These are phyloP conservation scores for Campylomormyrus numenius DNA, from an alignment of 2,113 vertebrate genomes.

Conservation along the genomic window DNA sequence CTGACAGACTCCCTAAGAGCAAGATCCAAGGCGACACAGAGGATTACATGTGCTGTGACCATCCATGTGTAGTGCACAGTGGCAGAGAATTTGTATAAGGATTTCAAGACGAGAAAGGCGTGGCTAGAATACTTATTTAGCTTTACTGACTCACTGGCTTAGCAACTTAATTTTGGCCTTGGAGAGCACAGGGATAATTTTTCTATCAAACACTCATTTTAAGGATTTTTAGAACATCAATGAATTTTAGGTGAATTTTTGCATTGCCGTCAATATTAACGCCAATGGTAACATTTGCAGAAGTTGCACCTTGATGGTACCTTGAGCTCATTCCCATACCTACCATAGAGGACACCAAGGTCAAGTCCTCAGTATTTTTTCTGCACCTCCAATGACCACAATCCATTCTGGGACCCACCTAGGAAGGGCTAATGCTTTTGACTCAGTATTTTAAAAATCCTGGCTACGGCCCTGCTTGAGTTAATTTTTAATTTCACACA, in stretches of 20 bases:
- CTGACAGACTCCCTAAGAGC: background rate
- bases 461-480: background rate
- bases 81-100: background rate
- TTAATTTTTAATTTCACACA: background rate
- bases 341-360: background rate
- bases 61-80: background rate
- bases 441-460: background rate
- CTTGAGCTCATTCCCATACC: background rate
- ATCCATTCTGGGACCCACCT: background rate
- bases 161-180: background rate
- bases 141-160: background rate
- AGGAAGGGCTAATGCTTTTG: background rate
- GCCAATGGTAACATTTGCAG: background rate
- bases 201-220: background rate
- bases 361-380: background rate
- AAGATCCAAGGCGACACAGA: constrained; percentile 1
- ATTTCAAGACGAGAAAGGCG: background rate
- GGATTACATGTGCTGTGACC: background rate
- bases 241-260: background rate
- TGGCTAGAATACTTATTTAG: background rate
- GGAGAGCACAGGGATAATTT: background rate
- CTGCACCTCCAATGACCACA: background rate
- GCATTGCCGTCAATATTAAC: background rate
- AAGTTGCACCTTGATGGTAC: background rate
- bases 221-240: background rate